phyloP scores from a whole-genome alignment of 2,888 invertebrate species.

The Maniola hyperantus region DNA sequence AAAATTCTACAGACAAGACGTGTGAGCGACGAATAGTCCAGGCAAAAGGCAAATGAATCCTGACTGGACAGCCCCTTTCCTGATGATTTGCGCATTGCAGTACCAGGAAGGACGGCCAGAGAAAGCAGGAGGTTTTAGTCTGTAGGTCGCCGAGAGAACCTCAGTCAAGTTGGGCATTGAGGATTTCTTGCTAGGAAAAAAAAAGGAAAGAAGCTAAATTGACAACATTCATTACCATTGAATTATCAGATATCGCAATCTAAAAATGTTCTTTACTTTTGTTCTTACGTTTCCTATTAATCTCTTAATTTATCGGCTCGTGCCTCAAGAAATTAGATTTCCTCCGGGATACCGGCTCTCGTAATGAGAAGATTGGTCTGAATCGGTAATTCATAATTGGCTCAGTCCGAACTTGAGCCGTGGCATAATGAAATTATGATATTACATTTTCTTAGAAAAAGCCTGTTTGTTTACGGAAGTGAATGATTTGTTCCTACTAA shows the following conservation, averaged over 20 bases:
- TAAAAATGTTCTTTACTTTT: slow-evolving; percentile 24
- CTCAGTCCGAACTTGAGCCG: slow-evolving; percentile 29
- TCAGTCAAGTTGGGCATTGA: too few relatives aligned
- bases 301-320: slow-evolving; percentile 36
- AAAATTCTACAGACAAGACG: too few relatives aligned
- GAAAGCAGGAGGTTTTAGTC: too few relatives aligned
- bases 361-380: slow-evolving; percentile 38
- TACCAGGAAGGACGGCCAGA: too few relatives aligned
- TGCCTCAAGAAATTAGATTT: slow-evolving; percentile 39
- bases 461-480: neutral
- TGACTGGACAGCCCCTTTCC: too few relatives aligned
- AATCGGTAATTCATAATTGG: slow-evolving; percentile 40
- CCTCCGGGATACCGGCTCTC: slow-evolving; percentile 37
- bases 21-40: too few relatives aligned
- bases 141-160: too few relatives aligned
- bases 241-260: slow-evolving; percentile 14
- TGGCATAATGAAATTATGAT: slow-evolving; percentile 29
- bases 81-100: too few relatives aligned
- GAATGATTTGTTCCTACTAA: neutral
- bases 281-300: slow-evolving; percentile 34
- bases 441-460: slow-evolving; percentile 1
- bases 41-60: too few relatives aligned
- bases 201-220: neutral
- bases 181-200: too few relatives aligned
- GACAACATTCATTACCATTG: neutral